Conservation (phyloP, 2,113 vertebrate genomes). For the Corythornis madagascariensis region DNA sequence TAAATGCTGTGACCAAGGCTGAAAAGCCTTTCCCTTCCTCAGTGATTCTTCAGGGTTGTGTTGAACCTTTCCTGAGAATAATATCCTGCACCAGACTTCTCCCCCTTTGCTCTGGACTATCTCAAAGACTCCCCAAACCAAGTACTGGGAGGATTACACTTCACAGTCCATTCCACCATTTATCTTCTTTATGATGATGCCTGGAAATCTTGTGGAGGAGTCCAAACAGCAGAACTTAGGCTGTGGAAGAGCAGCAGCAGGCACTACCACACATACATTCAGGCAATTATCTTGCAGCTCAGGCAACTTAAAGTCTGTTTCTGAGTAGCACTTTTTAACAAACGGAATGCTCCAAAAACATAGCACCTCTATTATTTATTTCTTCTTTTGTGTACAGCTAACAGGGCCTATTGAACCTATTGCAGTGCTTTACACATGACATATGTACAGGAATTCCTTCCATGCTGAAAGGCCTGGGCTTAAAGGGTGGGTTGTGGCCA, state of each 20-base stretch:
- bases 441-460: constrained; percentile 25
- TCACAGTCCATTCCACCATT: not conserved
- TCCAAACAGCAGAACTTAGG: not conserved
- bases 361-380: not conserved
- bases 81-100: not conserved
- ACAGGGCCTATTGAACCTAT: not conserved
- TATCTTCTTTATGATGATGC: not conserved
- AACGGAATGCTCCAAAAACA: not conserved
- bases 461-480: not conserved
- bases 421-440: not conserved
- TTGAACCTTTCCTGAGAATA: not conserved
- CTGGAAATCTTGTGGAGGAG: not conserved
- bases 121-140: not conserved
- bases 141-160: not conserved
- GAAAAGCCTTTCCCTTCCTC: not conserved
- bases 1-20: not conserved
- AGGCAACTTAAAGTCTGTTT: not conserved
- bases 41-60: not conserved
- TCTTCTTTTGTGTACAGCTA: not conserved
- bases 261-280: accelerated
- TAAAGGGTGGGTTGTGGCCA: constrained; percentile 18
- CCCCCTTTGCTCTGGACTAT: not conserved
- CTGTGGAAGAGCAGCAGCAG: not conserved
- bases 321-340: not conserved
- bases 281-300: not conserved